Evolutionary conservation across 2,888 invertebrate genomes (phyloP).

Genomic region (Sesamia inferens): DNA sequence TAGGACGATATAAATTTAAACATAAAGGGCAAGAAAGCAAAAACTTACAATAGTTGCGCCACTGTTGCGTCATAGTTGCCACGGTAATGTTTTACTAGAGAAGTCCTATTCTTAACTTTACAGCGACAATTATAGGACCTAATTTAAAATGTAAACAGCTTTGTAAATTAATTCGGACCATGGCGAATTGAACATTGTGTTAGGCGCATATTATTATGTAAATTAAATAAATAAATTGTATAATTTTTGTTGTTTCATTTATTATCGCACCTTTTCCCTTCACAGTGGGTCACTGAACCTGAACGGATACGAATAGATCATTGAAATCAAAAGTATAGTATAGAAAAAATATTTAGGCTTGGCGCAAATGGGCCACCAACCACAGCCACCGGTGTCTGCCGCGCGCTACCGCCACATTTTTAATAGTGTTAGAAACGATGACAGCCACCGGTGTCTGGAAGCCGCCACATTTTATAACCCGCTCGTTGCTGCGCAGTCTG

Average conservation of each 20-base stretch:
- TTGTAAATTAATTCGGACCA: constrained; percentile 67
- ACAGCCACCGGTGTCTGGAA: too few species aligned
- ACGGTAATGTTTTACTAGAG: constrained; percentile 9
- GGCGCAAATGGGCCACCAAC: too few species aligned
- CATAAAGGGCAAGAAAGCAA: constrained; percentile 6
- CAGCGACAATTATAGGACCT: constrained; percentile 40
- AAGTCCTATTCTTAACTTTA: constrained; percentile 38
- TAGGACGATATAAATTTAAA: constrained; percentile 35
- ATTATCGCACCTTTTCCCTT: not conserved
- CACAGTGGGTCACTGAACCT: not conserved
- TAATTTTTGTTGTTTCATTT: constrained; percentile 61
- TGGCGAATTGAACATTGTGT: constrained; percentile 70
- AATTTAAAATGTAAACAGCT: constrained; percentile 54
- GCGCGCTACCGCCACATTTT: too few species aligned
- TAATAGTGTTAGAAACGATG: too few species aligned
- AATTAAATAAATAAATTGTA: constrained; percentile 67
- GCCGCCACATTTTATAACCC: too few species aligned
- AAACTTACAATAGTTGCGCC: constrained; percentile 9
- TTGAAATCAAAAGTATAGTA: not conserved
- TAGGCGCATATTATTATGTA: constrained; percentile 67
- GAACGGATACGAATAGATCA: not conserved
- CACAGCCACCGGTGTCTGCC: too few species aligned
- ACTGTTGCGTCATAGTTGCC: not conserved
- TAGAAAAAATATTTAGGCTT: too few species aligned
- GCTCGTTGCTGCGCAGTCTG: too few species aligned